A percentile compares a stretch with the other conserved stretches of the same genome.
These are phyloP conservation scores for Microplitis deprimator DNA, from an alignment of 2,888 invertebrate species.

Conservation along the genomic window DNA sequence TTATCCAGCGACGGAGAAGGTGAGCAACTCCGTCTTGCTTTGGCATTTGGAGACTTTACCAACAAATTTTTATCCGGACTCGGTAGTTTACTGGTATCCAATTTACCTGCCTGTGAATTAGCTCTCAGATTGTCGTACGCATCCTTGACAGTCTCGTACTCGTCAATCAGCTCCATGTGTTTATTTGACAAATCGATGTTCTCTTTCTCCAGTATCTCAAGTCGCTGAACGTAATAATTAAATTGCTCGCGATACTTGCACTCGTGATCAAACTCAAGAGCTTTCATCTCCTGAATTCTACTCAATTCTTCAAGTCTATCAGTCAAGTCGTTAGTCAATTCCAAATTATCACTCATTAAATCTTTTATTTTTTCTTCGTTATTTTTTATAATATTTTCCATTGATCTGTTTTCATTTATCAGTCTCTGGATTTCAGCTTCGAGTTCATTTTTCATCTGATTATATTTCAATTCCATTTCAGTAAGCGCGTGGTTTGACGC, in stretches of 20 bases:
- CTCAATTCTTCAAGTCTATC: conserved; percentile 73
- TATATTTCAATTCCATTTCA: conserved; percentile 47
- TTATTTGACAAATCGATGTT: conserved; percentile 58
- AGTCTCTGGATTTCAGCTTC: conserved; percentile 47
- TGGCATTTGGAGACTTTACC: conserved; percentile 13
- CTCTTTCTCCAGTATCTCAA: conserved; percentile 53
- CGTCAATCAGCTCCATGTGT: conserved; percentile 61
- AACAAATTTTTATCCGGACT: conserved; percentile 29
- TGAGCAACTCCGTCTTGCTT: conserved; percentile 2
- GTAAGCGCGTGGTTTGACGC: conserved; percentile 53
- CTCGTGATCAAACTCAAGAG: conserved; percentile 56
- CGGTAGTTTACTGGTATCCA: background rate
- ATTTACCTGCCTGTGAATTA: conserved; percentile 47
- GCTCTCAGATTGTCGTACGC: conserved; percentile 50
- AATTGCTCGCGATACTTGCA: conserved; percentile 57
- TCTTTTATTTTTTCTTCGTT: conserved; percentile 54
- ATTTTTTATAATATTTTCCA: conserved; percentile 39
- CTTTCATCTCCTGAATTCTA: conserved; percentile 55
- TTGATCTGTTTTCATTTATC: conserved; percentile 46
- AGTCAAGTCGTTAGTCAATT: conserved; percentile 75
- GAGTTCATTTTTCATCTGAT: conserved; percentile 51
- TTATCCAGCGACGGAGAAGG: background rate
- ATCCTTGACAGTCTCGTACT: conserved; percentile 57
- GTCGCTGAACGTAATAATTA: conserved; percentile 45
- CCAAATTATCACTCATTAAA: conserved; percentile 58